Conservation (phyloP, 2,888 invertebrate genomes). For the Caprella mutica region DNA sequence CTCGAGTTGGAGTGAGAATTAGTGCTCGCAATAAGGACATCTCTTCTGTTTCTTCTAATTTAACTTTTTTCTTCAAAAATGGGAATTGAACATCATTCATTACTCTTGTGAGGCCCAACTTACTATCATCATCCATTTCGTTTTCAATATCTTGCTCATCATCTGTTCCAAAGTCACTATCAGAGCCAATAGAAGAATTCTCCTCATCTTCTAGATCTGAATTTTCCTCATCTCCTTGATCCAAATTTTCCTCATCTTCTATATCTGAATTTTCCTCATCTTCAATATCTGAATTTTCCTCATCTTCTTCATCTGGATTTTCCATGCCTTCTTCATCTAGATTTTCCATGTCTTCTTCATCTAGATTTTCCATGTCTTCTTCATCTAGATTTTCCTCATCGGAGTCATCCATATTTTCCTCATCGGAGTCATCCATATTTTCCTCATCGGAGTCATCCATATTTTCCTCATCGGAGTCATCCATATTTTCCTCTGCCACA, state of each 20-base stretch:
- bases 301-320: constrained; percentile 18
- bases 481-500: not conserved
- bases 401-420: constrained; percentile 37
- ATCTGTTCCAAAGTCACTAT: constrained; percentile 10
- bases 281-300: constrained; percentile 20
- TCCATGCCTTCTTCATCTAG: constrained; percentile 12
- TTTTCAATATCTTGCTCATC: constrained; percentile 11
- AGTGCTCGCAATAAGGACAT: constrained; percentile 58
- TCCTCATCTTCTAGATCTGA: constrained; percentile 41
- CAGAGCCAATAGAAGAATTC: constrained; percentile 31
- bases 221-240: constrained; percentile 13
- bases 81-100: constrained; percentile 40
- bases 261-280: constrained; percentile 38
- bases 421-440: not conserved
- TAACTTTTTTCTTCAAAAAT: constrained; percentile 33
- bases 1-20: constrained; percentile 88
- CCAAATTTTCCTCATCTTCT: constrained; percentile 28
- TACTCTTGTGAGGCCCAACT: constrained; percentile 52
- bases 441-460: not conserved
- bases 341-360: constrained; percentile 36
- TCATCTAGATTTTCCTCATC: constrained; percentile 35
- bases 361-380: constrained; percentile 29
- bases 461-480: not conserved
- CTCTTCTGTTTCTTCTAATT: not conserved
- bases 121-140: constrained; percentile 36